phyloP scores from a whole-genome alignment of 2,113 vertebrate species.

The Mesitornis unicolor region DNA sequence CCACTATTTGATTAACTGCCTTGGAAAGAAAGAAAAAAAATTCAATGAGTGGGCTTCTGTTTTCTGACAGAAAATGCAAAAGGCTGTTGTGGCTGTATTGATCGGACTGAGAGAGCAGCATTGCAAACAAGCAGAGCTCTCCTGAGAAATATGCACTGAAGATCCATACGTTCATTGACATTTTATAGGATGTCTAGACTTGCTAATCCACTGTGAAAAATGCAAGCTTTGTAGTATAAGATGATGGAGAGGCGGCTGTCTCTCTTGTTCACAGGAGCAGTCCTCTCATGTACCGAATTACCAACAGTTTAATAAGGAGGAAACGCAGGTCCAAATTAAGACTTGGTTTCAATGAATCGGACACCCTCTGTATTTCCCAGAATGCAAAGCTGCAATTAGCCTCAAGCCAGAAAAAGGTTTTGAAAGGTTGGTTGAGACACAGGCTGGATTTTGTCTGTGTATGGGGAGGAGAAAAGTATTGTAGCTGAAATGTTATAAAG shows the following conservation, averaged over 20 bases:
- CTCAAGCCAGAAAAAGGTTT: constrained; percentile 27
- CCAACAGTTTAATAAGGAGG: constrained; percentile 14
- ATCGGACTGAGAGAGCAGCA: constrained; percentile 41
- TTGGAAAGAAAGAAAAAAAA: not conserved
- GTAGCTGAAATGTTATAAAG: not conserved
- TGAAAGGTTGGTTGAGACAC: not conserved
- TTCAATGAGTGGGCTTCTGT: not conserved
- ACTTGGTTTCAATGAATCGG: not conserved
- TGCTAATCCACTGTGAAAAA: constrained; percentile 71
- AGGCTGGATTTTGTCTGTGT: not conserved
- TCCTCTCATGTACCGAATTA: not conserved
- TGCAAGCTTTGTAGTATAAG: constrained; percentile 53
- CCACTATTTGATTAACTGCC: constrained; percentile 31
- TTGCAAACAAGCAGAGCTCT: constrained; percentile 52
- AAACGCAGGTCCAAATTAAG: not conserved
- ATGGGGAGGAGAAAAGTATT: not conserved
- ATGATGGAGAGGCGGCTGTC: not conserved
- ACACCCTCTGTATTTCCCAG: not conserved
- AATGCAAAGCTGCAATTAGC: constrained; percentile 37
- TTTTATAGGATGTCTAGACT: constrained; percentile 71
- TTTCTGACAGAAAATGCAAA: constrained; percentile 46
- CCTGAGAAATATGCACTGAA: constrained; percentile 46
- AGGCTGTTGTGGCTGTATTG: constrained; percentile 65
- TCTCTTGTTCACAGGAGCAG: not conserved
- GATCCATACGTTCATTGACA: constrained; percentile 70